Conservation (phyloP, 2,888 invertebrate species). For the Siphonodentalium dalli region DNA sequence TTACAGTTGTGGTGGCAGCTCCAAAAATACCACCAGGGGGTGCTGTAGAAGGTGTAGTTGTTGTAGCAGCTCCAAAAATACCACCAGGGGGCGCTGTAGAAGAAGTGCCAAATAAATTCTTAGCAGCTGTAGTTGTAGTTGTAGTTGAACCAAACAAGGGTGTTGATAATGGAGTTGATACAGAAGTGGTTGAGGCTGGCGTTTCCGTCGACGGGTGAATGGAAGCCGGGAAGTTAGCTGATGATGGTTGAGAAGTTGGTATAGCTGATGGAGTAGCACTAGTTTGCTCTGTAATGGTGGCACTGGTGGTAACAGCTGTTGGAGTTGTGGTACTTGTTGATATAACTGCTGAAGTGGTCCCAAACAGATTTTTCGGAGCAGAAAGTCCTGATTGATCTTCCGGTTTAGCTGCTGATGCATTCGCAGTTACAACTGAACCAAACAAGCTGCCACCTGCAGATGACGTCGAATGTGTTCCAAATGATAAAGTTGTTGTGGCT, state of each 20-base stretch:
- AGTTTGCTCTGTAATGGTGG: neutral
- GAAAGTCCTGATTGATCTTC: neutral
- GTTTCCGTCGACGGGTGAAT: neutral
- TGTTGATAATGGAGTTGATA: neutral
- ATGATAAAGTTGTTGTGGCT: neutral
- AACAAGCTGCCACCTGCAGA: neutral
- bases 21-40: neutral
- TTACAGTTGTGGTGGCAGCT: neutral
- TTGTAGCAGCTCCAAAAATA: neutral
- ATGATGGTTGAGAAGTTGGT: neutral
- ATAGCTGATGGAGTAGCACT: neutral
- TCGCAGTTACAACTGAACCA: too few relatives aligned
- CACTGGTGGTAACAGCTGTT: neutral
- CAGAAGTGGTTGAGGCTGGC: neutral
- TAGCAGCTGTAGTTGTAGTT: neutral
- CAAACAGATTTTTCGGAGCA: conserved; percentile 20
- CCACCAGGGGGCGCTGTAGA: too few relatives aligned
- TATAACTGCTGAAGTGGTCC: neutral
- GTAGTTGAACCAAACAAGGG: neutral
- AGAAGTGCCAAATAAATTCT: conserved; percentile 4
- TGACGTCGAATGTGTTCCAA: neutral
- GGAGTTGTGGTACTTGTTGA: neutral
- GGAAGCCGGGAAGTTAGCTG: neutral
- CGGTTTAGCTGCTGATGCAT: too few relatives aligned
- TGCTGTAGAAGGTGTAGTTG: conserved; percentile 11